Conservation (phyloP, 2,113 vertebrate species). For the Rousettus leschenaultii region DNA sequence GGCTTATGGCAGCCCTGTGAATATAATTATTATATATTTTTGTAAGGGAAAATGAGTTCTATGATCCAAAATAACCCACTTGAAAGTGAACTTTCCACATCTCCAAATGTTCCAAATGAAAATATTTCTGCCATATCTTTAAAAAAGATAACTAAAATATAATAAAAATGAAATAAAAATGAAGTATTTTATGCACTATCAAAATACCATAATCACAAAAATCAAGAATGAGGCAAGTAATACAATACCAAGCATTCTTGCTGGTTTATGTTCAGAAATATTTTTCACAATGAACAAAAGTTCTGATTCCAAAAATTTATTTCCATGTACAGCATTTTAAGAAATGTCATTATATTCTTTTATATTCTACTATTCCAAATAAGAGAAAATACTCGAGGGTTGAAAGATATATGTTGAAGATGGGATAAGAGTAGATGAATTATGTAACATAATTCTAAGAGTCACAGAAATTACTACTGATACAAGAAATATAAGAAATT, state of each 20-base stretch:
- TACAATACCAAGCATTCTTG: not conserved
- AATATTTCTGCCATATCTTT: not conserved
- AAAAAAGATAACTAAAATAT: not conserved
- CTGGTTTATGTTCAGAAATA: not conserved
- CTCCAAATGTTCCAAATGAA: not conserved
- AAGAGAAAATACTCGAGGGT: not conserved
- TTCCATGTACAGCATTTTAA: not conserved
- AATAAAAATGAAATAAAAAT: not conserved
- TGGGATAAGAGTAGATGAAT: not conserved
- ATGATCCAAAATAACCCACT: not conserved
- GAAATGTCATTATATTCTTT: not conserved
- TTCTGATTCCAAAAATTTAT: not conserved
- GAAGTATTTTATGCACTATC: not conserved
- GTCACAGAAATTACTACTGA: not conserved
- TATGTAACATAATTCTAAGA: not conserved
- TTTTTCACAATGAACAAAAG: not conserved
- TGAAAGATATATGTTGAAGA: not conserved
- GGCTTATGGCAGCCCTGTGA: not conserved
- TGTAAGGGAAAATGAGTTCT: not conserved
- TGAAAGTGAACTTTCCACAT: slow-evolving; percentile 2
- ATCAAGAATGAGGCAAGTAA: not conserved
- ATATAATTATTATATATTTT: not conserved
- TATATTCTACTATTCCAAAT: not conserved
- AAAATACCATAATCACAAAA: not conserved
- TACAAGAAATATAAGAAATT: not conserved